A percentile compares a stretch with the other conserved stretches of the same genome.
These are phyloP conservation scores for Harpagoxenus sublaevis DNA, from an alignment of 2,888 invertebrate species.

Conservation along the genomic window DNA sequence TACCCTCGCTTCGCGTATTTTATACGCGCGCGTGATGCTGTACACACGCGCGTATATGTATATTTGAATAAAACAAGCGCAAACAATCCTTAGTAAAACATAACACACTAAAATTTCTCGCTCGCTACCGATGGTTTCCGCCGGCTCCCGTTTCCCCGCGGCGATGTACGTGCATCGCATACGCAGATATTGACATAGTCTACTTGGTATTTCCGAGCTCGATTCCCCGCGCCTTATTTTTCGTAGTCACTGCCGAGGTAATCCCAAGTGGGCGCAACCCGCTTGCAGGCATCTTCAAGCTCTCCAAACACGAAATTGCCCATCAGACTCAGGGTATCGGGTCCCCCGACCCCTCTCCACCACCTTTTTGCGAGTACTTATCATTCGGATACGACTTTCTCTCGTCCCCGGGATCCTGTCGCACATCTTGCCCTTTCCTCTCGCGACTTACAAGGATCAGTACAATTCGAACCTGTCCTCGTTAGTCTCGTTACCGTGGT, in stretches of 20 bases:
- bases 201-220: constrained; percentile 48
- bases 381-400: constrained; percentile 29
- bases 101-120: constrained; percentile 61
- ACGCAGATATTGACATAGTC: constrained; percentile 55
- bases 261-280: constrained; percentile 28
- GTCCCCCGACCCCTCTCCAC: background rate
- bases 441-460: background rate
- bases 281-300: constrained; percentile 32
- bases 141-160: constrained; percentile 45
- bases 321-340: constrained; percentile 32
- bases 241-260: constrained; percentile 36
- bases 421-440: background rate
- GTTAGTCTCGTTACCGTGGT: constrained; percentile 24
- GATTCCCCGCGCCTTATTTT: constrained; percentile 48
- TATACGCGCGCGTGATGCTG: background rate
- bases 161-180: constrained; percentile 48
- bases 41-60: constrained; percentile 10
- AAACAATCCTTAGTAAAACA: constrained; percentile 66
- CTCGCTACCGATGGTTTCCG: constrained; percentile 30
- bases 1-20: background rate
- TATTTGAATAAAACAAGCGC: constrained; percentile 61
- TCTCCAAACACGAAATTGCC: constrained; percentile 48
- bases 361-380: constrained; percentile 28
- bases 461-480: background rate
- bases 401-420: background rate